These are phyloP conservation scores for Drymonia ruficornis DNA, from an alignment of 2,888 invertebrate species.

Conservation along the genomic window DNA sequence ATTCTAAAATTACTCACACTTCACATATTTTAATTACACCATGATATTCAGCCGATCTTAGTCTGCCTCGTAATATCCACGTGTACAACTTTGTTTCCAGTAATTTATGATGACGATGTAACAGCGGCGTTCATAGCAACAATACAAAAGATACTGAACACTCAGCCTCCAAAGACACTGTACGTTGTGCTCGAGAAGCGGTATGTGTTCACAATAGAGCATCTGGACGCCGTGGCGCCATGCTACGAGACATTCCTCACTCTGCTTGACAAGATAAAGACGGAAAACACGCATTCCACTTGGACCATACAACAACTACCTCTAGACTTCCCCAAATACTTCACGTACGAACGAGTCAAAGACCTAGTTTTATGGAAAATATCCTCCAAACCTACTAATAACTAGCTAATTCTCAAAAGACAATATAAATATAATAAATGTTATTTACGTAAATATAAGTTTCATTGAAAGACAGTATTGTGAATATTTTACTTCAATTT, in stretches of 20 bases:
- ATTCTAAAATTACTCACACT: too few relatives aligned
- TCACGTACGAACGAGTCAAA: constrained; percentile 91
- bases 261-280: constrained; percentile 80
- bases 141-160: constrained; percentile 87
- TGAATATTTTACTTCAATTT: constrained; percentile 47
- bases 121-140: constrained; percentile 92
- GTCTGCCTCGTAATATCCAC: too few relatives aligned
- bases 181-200: constrained; percentile 94
- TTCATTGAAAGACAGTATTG: constrained; percentile 7
- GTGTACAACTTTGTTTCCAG: constrained; percentile 74
- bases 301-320: constrained; percentile 87
- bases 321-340: constrained; percentile 91
- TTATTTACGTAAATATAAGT: constrained; percentile 16
- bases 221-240: constrained; percentile 93
- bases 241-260: constrained; percentile 93
- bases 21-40: too few relatives aligned
- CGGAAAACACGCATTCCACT: constrained; percentile 65
- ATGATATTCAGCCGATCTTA: too few relatives aligned
- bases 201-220: constrained; percentile 92
- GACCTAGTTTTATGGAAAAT: constrained; percentile 91
- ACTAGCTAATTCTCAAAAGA: constrained; percentile 46
- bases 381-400: constrained; percentile 57
- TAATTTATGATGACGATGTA: constrained; percentile 93
- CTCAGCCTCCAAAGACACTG: constrained; percentile 85
- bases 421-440: constrained; percentile 42